These are phyloP conservation scores for Sinhomidia bicolor DNA, from an alignment of 2,888 invertebrate genomes.

Conservation along the genomic window DNA sequence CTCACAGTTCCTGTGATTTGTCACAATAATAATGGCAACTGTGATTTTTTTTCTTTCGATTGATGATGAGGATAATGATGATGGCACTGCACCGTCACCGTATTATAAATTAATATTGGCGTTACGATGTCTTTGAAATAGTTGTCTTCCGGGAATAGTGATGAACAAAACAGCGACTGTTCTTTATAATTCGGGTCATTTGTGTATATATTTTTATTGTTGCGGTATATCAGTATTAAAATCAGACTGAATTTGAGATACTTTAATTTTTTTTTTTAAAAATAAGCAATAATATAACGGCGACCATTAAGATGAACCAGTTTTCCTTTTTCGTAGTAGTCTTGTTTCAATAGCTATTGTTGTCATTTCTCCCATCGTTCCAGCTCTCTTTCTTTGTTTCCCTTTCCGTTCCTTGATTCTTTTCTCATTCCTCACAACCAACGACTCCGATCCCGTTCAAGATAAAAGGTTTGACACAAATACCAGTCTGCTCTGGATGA, in stretches of 20 bases:
- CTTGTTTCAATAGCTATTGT: not conserved
- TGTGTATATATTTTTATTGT: no score
- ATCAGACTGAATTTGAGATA: slow-evolving; percentile 13
- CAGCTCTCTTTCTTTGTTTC: not conserved
- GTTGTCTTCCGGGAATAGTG: no score
- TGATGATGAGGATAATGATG: not conserved
- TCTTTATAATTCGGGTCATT: no score
- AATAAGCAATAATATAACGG: not conserved
- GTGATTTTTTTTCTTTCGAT: no score
- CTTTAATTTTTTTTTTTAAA: not conserved
- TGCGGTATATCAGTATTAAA: no score
- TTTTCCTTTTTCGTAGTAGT: slow-evolving; percentile 16
- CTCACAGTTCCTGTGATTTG: no score
- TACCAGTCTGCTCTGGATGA: no score
- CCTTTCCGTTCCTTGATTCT: not conserved
- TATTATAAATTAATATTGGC: no score
- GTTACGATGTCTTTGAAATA: no score
- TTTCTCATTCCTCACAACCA: not conserved
- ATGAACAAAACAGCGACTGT: no score
- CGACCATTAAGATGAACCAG: slow-evolving; percentile 1
- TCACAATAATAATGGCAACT: not conserved
- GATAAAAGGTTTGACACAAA: slow-evolving; percentile 57
- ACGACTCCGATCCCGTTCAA: not conserved
- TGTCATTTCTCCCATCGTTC: not conserved
- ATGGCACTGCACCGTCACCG: no score